phyloP scores from a whole-genome alignment of 2,113 vertebrate genomes.

The Charina bottae region DNA sequence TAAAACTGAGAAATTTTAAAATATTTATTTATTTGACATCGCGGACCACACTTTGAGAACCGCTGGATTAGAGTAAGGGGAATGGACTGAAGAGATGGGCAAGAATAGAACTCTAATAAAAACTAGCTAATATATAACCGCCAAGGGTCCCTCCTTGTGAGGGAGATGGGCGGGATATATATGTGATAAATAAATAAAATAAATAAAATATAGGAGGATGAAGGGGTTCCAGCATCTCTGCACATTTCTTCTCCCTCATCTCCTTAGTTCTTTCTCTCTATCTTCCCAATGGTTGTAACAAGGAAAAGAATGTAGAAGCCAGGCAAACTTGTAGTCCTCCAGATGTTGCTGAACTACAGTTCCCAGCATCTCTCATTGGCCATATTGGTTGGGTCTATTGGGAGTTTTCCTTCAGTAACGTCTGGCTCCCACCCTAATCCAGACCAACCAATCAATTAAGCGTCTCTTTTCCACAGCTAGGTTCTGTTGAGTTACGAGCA shows the following conservation, averaged over 20 bases:
- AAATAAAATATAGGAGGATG: neutral
- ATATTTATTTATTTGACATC: neutral
- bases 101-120: neutral
- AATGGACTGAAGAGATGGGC: neutral
- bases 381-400: neutral
- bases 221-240: neutral
- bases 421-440: neutral
- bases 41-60: neutral
- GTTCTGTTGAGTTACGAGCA: neutral
- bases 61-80: neutral
- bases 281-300: neutral
- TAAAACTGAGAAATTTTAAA: neutral
- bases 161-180: too few species aligned
- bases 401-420: neutral
- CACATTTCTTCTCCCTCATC: neutral
- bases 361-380: neutral
- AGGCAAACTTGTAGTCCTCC: neutral
- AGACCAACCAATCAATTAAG: neutral
- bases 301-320: neutral
- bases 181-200: too few species aligned
- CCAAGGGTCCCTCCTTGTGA: too few species aligned
- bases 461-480: neutral
- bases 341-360: neutral
- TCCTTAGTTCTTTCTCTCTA: neutral
- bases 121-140: neutral